Conservation (phyloP, 2,888 invertebrate genomes). For the Andrena minutula region DNA sequence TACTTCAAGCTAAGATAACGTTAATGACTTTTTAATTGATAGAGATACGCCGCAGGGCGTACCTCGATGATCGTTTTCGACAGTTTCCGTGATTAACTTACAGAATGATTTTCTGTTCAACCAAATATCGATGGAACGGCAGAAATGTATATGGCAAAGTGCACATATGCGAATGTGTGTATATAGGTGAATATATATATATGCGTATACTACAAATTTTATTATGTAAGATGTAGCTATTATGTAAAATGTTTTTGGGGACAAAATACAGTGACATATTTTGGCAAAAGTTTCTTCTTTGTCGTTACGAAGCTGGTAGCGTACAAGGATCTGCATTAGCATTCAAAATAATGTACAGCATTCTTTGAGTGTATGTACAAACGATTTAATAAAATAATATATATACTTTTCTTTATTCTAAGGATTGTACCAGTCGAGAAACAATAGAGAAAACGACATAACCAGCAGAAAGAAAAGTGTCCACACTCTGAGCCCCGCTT, state of each 20-base stretch:
- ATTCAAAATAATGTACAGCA: conserved; percentile 37
- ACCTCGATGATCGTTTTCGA: conserved; percentile 40
- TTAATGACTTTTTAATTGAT: conserved; percentile 34
- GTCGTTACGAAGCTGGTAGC: conserved; percentile 7
- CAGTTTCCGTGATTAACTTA: conserved; percentile 39
- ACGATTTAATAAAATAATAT: conserved; percentile 35
- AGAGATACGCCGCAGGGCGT: conserved; percentile 43
- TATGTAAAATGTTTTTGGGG: conserved; percentile 81
- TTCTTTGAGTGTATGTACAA: conserved; percentile 37
- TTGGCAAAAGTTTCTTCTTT: conserved; percentile 74
- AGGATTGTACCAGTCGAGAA: conserved; percentile 99
- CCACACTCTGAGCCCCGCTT: conserved; percentile 97
- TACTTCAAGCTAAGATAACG: conserved; percentile 39
- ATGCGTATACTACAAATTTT: conserved; percentile 76
- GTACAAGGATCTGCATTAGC: conserved; percentile 14
- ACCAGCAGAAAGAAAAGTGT: conserved; percentile 97
- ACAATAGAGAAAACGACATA: conserved; percentile 97
- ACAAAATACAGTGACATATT: conserved; percentile 82
- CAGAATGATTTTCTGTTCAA: conserved; percentile 50
- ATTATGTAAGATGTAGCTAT: conserved; percentile 77
- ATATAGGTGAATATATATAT: conserved; percentile 74
- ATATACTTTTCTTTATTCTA: conserved; percentile 80
- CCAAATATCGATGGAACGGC: conserved; percentile 47
- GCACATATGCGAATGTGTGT: conserved; percentile 65
- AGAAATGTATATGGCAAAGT: conserved; percentile 61